Evolutionary conservation across 2,888 invertebrate genomes (phyloP).

Genomic region (Archaeoteleia sp.): DNA sequence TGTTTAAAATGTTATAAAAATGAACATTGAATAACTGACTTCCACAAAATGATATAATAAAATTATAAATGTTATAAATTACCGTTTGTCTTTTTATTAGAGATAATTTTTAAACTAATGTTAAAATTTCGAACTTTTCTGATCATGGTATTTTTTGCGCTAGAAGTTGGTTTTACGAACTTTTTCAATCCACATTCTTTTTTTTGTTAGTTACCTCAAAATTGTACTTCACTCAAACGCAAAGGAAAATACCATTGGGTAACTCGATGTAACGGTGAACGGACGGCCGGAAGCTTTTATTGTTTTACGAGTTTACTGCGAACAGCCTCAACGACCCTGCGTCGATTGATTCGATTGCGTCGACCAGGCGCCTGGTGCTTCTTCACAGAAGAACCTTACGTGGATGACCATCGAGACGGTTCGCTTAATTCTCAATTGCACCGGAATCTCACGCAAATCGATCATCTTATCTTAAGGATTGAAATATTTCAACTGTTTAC

Average conservation of each 20-base stretch:
- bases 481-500: background rate
- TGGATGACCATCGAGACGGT: constrained; percentile 31
- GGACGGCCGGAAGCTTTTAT: constrained; percentile 73
- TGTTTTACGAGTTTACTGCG: constrained; percentile 72
- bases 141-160: no score
- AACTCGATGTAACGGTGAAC: constrained; percentile 55
- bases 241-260: constrained; percentile 43
- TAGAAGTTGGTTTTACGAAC: background rate
- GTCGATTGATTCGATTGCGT: constrained; percentile 65
- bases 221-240: constrained; percentile 36
- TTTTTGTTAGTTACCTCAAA: constrained; percentile 16
- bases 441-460: constrained; percentile 13
- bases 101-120: no score
- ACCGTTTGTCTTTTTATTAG: no score
- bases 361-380: constrained; percentile 50
- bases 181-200: no score
- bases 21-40: no score
- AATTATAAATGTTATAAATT: no score
- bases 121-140: no score
- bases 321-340: constrained; percentile 46
- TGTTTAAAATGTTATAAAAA: no score
- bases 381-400: constrained; percentile 35
- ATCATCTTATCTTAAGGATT: background rate
- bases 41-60: no score
- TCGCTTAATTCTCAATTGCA: constrained; percentile 8